Evolutionary conservation across 2,113 vertebrate genomes (phyloP).

Genomic region (Callipepla californica): DNA sequence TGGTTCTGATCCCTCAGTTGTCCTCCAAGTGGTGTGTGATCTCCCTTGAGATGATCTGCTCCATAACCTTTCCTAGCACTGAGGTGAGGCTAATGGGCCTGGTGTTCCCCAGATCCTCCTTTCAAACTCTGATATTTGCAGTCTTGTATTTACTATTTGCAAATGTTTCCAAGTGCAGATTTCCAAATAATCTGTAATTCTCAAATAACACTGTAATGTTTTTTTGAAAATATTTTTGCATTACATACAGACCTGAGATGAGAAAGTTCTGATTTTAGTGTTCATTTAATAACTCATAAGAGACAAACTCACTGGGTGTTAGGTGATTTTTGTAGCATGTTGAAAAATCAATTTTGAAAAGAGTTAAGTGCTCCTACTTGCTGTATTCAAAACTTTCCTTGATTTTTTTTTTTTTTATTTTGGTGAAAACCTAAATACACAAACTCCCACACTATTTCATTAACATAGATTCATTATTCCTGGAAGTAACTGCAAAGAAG

Average conservation of each 20-base stretch:
- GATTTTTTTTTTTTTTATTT: neutral
- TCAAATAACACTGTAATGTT: too few species aligned
- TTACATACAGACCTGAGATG: neutral
- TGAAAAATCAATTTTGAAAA: neutral
- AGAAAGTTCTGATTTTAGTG: neutral
- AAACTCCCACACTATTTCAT: neutral
- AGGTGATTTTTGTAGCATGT: neutral
- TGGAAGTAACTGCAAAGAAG: neutral
- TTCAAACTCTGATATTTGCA: neutral
- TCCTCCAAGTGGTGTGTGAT: too few species aligned
- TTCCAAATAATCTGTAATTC: neutral
- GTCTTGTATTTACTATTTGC: neutral
- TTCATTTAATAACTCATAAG: neutral
- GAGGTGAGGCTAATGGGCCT: too few species aligned
- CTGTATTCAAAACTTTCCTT: neutral
- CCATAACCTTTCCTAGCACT: too few species aligned
- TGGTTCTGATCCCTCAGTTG: too few species aligned
- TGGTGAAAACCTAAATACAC: neutral
- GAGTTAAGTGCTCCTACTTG: fast-evolving
- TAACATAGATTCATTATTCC: neutral
- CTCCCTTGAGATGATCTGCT: too few species aligned
- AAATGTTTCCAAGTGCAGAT: neutral
- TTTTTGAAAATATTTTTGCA: neutral
- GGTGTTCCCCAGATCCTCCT: too few species aligned
- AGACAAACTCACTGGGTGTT: neutral